Evolutionary conservation across 2,888 invertebrate genomes (phyloP), one percentile per base, ranked within the genome.

Genomic region (Clanis bilineata): DNA sequence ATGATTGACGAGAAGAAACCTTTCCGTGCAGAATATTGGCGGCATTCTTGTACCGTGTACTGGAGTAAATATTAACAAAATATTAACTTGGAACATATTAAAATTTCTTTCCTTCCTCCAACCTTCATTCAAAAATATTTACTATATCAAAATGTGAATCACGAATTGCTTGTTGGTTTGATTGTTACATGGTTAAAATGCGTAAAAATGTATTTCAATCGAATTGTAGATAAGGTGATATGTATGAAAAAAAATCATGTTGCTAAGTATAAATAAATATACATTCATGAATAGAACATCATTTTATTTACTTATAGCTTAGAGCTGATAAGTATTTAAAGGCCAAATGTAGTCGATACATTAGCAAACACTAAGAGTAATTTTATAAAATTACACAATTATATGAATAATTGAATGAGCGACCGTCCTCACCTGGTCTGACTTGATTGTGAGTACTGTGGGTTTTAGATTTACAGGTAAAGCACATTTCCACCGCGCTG

Each of bases 1-100:
- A 98, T 93, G 62, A 99, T 95, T 71, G 97, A 95, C 0, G 96
- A 95, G 73, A 99, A 94, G 84, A 99, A 99, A 32, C 96, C 95
- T 69, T 92, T 92, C 44, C 88, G 68, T 5, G 85, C 86, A 9
- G 92, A 91, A 70, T 91, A 92, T 28, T 82, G 78, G 4, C 91
- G 83, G 66, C 90, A 91, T 90, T 88, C 88, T 80, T 71, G 79
- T 28, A 79, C 67, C 66, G 77, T 71, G 64, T 75, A 76, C 84
- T 90, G 75, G 43, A 76, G n/a, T n/a, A n/a, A n/a, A n/a, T n/a
- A 74, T 12, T 54, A 58, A 44, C 58, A 58, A 59, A 58, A 39
- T 36, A 10, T 45, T 21, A 25, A 28, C n/a, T 9, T 36, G 1
- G 2, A 15, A 21, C n/a, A n/a, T n/a, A n/a, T n/a, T n/a, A n/a